A percentile compares a stretch with the other conserved stretches of the same genome.
Conservation (phyloP, 2,113 vertebrate species). For the Columba livia region DNA sequence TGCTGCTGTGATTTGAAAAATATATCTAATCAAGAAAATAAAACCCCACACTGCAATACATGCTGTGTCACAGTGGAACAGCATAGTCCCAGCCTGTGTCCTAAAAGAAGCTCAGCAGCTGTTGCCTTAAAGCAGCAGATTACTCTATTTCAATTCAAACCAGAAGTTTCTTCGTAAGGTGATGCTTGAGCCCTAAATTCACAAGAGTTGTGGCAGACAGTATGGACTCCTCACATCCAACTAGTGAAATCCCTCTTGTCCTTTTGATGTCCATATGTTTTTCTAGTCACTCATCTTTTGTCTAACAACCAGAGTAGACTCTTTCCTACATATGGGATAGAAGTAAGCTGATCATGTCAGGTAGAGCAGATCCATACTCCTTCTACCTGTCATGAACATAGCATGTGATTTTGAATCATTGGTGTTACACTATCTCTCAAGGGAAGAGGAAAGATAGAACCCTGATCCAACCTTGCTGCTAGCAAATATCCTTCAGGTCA, state of each 20-base stretch:
- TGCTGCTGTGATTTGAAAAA: background rate
- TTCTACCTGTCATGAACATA: background rate
- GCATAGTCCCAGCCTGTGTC: background rate
- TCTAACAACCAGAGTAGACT: background rate
- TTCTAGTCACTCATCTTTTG: background rate
- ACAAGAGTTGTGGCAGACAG: background rate
- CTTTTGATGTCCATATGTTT: background rate
- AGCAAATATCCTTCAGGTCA: background rate
- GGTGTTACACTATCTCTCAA: background rate
- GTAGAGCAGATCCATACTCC: background rate
- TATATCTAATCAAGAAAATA: background rate
- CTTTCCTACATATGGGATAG: background rate
- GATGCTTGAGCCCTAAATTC: background rate
- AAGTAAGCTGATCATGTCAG: rapidly evolving
- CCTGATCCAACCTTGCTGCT: background rate
- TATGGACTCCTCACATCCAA: background rate
- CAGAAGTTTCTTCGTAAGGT: background rate
- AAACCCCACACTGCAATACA: background rate
- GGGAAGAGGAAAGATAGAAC: background rate
- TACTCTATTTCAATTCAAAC: background rate
- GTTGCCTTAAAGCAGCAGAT: background rate
- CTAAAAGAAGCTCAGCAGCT: background rate
- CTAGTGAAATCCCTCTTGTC: background rate
- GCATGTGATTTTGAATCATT: background rate
- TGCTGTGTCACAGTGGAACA: background rate